Percentiles rank a stretch among this genome's conserved stretches.
phyloP scores from a whole-genome alignment of 1,140 invertebrate genomes.

The Tetramorium simillimum region DNA sequence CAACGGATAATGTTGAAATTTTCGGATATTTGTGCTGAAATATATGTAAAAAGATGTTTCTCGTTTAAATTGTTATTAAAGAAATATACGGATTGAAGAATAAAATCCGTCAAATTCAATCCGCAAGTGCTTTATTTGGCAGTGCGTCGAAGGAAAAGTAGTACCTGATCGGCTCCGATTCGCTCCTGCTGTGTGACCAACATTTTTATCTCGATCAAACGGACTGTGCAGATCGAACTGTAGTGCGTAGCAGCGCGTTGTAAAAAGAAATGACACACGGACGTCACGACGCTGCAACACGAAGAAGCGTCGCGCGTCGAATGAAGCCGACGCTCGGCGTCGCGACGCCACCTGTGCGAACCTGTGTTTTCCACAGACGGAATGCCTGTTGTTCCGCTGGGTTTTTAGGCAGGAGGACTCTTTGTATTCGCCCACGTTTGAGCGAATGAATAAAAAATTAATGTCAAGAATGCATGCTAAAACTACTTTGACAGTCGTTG shows the following conservation, averaged over 20 bases:
- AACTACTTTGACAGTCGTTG: background rate
- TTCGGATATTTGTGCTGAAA: background rate
- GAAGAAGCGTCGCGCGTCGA: conserved; percentile 72
- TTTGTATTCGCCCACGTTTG: too few relatives aligned
- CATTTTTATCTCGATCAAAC: conserved; percentile 6
- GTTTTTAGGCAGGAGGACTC: background rate
- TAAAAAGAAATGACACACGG: background rate
- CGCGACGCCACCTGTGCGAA: conserved; percentile 70
- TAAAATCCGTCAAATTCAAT: background rate
- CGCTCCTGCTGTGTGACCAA: background rate
- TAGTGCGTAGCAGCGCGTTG: background rate
- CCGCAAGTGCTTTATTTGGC: background rate
- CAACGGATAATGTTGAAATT: background rate
- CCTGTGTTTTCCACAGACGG: background rate
- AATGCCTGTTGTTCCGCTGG: background rate
- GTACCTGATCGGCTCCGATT: conserved; percentile 19
- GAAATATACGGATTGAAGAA: background rate
- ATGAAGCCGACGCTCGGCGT: conserved; percentile 71
- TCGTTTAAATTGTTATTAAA: background rate
- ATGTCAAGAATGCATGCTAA: background rate
- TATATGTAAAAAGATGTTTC: background rate
- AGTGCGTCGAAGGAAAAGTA: background rate
- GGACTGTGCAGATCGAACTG: background rate
- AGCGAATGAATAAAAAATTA: conserved; percentile 8
- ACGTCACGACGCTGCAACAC: conserved; percentile 64